phyloP scores from a whole-genome alignment of 2,888 invertebrate species.

The Embidobia sp. region DNA sequence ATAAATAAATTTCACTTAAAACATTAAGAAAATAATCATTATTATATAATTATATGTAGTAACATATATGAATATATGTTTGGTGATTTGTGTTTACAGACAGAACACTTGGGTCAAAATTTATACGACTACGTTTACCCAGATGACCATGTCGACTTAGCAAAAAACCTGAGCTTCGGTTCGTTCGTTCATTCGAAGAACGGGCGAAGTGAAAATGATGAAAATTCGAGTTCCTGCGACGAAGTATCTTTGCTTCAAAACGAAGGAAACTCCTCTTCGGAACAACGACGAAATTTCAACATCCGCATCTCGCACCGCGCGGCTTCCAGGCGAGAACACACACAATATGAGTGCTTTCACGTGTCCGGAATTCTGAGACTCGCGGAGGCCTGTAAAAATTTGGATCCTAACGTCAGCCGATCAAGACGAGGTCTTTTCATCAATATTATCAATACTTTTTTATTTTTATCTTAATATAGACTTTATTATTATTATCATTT shows the following conservation, averaged over 20 bases:
- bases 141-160: constrained; percentile 89
- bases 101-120: constrained; percentile 91
- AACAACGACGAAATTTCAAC: constrained; percentile 81
- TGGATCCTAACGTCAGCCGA: constrained; percentile 60
- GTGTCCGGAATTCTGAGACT: constrained; percentile 81
- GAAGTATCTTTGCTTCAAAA: constrained; percentile 61
- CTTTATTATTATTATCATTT: constrained; percentile 3
- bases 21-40: no score
- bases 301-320: constrained; percentile 82
- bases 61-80: no score
- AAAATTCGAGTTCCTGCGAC: constrained; percentile 83
- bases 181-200: constrained; percentile 56
- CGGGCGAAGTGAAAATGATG: constrained; percentile 76
- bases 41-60: no score
- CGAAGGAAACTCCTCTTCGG: constrained; percentile 62
- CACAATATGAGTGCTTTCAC: constrained; percentile 82
- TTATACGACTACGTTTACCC: constrained; percentile 91
- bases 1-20: no score
- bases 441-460: no score
- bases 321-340: constrained; percentile 81
- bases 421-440: constrained; percentile 66
- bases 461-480: no score
- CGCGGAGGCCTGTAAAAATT: constrained; percentile 72
- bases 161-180: constrained; percentile 84
- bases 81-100: constrained; percentile 82